Evolutionary conservation across 2,888 invertebrate genomes (phyloP).

Genomic region (Nymphalis polychloros): DNA sequence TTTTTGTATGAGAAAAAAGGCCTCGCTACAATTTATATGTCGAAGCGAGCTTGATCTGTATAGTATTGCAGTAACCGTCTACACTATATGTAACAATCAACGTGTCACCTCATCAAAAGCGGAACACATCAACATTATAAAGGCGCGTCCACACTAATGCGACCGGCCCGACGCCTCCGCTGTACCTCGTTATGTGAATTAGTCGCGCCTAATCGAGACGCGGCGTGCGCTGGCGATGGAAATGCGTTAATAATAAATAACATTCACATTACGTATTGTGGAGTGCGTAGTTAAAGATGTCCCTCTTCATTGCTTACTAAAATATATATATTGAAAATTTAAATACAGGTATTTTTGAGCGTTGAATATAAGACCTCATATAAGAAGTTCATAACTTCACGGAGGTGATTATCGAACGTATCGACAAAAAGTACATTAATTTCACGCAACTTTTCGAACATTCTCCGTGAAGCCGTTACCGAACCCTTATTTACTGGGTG

Average conservation of each 20-base stretch:
- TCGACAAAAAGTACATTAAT: conserved; percentile 6
- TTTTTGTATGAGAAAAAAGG: neutral
- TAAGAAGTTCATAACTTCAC: too few relatives aligned
- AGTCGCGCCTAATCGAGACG: conserved; percentile 56
- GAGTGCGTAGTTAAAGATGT: conserved; percentile 5
- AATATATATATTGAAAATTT: neutral
- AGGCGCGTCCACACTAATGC: conserved; percentile 52
- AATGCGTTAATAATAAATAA: conserved; percentile 30
- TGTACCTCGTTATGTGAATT: conserved; percentile 58
- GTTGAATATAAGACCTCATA: neutral
- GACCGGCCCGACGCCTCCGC: conserved; percentile 49
- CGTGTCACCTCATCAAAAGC: conserved; percentile 34
- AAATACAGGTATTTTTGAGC: neutral
- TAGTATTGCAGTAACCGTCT: neutral
- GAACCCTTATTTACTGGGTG: conserved; percentile 20
- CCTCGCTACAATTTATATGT: neutral
- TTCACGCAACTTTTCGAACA: conserved; percentile 15
- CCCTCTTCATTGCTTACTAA: neutral
- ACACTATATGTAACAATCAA: conserved; percentile 20
- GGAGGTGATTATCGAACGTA: neutral
- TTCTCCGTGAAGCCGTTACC: conserved; percentile 17
- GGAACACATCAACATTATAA: conserved; percentile 33
- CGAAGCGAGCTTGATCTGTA: neutral
- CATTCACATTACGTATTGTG: conserved; percentile 18
- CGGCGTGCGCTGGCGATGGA: conserved; percentile 32